Base-by-base conservation (phyloP, 1,140 invertebrate genomes). In the Galleria mellonella region DNA sequence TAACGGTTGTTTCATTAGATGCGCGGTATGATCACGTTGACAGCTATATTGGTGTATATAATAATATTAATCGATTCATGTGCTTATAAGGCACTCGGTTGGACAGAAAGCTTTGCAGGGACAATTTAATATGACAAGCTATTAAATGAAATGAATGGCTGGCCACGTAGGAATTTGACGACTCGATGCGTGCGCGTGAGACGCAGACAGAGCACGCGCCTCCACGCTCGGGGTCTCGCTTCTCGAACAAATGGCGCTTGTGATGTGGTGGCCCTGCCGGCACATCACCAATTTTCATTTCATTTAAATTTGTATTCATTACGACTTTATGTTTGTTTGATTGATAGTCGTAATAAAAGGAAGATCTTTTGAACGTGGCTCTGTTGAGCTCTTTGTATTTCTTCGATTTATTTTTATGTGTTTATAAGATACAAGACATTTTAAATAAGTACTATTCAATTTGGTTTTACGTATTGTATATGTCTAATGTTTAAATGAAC, bases 101-200 rank as follows among this genome's bases (percentile, higher is more conserved):
- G 46, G 55, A 64, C 58, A 65, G 61, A 72, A 55, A 67, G 55
- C 56, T 66, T 57, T 47, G 54, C 50, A 53, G 55, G 49, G 48
- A 67, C 61, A 64, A 62, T 71, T 72, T 72, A 50, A 74, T 71
- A 65, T 65, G 66, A 75, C 64, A 66, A 62, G 65, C 70, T 64
- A 75, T 78, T 75, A 75, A 72, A 72, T 62, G 44, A 64, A 71
- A 72, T 69, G 63, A 68, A 61, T 66, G 52, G 51, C 52, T 53
- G 48, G 36, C 63, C 58, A 57, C 54, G 51, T 56, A 44, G 50
- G 44, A 50, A 48, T 53, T 50, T 47, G 32, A 29, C 9, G 48
- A 45, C 38, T 44, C 17, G 17, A 31, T 31, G 15, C 32, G 23
- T 37, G 32, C 17, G 45, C 40, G 46, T 41, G 38, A 41, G 46